Conservation (phyloP, 2,888 invertebrate genomes). For the Noctua comes region DNA sequence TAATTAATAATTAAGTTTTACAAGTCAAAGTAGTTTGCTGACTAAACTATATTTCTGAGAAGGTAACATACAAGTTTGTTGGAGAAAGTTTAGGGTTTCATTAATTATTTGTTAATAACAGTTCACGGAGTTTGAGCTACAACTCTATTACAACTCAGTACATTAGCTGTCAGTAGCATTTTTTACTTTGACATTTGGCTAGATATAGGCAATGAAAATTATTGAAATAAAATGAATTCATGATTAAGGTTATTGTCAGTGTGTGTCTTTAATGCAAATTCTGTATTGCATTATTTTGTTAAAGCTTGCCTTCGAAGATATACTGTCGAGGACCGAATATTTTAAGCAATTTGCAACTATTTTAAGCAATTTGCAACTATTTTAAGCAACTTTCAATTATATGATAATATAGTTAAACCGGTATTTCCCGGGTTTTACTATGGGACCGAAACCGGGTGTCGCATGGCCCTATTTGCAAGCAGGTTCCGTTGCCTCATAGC, state of each 20-base stretch:
- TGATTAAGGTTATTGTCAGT: background rate
- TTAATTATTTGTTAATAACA: slow-evolving; percentile 26
- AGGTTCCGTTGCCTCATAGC: background rate
- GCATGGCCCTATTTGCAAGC: no score
- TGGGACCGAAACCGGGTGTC: no score
- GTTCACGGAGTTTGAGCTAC: slow-evolving; percentile 7
- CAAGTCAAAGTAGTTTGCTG: slow-evolving; percentile 21
- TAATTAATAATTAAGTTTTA: slow-evolving; percentile 30
- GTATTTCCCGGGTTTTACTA: no score
- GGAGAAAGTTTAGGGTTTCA: slow-evolving; percentile 27
- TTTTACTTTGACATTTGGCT: background rate
- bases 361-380: background rate
- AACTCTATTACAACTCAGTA: no score
- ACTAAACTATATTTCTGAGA: slow-evolving; percentile 16
- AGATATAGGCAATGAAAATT: background rate
- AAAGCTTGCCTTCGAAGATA: background rate
- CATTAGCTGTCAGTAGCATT: background rate
- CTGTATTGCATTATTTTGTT: background rate
- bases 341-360: background rate
- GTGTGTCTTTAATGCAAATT: slow-evolving; percentile 2
- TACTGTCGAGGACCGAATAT: background rate
- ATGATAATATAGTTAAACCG: no score
- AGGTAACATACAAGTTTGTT: slow-evolving; percentile 29
- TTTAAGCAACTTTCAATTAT: background rate
- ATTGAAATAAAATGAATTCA: background rate